These are phyloP conservation scores for Neodon shergylaensis DNA, from an alignment of 2,113 vertebrate species.

Conservation along the genomic window DNA sequence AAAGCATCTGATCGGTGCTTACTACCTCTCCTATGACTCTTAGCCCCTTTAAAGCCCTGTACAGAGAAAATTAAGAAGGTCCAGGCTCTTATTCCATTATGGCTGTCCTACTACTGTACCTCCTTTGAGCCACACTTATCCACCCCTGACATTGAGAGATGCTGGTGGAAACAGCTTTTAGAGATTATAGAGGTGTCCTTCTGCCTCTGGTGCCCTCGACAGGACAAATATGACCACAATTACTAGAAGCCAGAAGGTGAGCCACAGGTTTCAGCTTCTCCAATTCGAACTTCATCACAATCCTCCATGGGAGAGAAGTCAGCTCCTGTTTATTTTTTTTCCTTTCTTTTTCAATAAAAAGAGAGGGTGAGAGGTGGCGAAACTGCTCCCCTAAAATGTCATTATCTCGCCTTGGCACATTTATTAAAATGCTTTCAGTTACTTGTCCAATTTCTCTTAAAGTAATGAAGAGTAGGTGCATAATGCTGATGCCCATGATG, in stretches of 20 bases:
- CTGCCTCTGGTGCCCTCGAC: not conserved
- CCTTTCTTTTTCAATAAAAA: not conserved
- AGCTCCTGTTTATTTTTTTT: not conserved
- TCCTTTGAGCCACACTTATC: not conserved
- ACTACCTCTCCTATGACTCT: not conserved
- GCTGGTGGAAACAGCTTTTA: not conserved
- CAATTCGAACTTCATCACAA: not conserved
- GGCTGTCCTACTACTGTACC: not conserved
- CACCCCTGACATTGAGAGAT: not conserved
- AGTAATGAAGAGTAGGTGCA: conserved; percentile 17
- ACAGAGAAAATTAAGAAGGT: not conserved
- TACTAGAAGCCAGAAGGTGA: not conserved
- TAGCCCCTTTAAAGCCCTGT: not conserved
- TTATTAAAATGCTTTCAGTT: conserved; percentile 48
- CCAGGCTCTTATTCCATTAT: not conserved
- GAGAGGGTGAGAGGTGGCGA: not conserved
- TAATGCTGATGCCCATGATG: conserved; percentile 38
- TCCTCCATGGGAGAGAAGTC: not conserved
- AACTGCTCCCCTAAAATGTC: conserved; percentile 26
- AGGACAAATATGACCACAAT: not conserved
- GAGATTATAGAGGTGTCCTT: not conserved
- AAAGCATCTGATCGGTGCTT: not conserved
- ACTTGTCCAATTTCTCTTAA: conserved; percentile 43
- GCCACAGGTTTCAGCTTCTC: not conserved
- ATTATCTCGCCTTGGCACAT: not conserved